Evolutionary conservation across 2,888 invertebrate genomes (phyloP).

Genomic region (Chrysodeixis includens): DNA sequence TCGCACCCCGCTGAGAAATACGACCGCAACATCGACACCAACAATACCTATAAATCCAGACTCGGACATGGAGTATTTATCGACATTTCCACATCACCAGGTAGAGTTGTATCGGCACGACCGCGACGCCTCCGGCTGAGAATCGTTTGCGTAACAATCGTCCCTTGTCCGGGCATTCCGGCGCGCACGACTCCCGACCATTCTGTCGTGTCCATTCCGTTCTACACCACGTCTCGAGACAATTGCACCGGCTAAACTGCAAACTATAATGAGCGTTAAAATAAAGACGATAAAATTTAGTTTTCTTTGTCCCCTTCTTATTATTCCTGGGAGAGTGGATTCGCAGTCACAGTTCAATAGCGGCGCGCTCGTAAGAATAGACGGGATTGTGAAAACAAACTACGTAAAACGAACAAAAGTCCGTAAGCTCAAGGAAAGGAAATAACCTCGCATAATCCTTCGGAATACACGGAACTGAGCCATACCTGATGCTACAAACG

Average conservation of each 20-base stretch:
- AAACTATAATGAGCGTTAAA: conserved; percentile 32
- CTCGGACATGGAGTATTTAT: conserved; percentile 62
- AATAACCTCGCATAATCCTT: conserved; percentile 18
- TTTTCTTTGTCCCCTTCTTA: conserved; percentile 20
- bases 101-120: conserved; percentile 47
- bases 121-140: conserved; percentile 55
- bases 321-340: conserved; percentile 26
- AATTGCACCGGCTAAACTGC: conserved; percentile 41
- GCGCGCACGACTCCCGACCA: conserved; percentile 59
- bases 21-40: conserved; percentile 35
- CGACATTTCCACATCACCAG: conserved; percentile 68
- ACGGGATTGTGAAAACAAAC: conserved; percentile 42
- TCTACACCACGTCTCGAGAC: conserved; percentile 52
- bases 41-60: conserved; percentile 62
- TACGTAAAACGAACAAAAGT: conserved; percentile 31
- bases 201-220: conserved; percentile 59
- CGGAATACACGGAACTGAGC: conserved; percentile 16
- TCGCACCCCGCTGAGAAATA: conserved; percentile 50
- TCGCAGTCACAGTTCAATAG: conserved; percentile 37
- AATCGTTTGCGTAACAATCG: conserved; percentile 63
- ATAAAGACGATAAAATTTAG: conserved; percentile 13
- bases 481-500: conserved; percentile 1
- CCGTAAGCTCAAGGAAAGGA: conserved; percentile 20
- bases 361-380: conserved; percentile 37
- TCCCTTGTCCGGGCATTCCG: conserved; percentile 59